These are phyloP conservation scores for Leptinotarsa tumamoca DNA, from an alignment of 2,888 invertebrate species.

Conservation along the genomic window DNA sequence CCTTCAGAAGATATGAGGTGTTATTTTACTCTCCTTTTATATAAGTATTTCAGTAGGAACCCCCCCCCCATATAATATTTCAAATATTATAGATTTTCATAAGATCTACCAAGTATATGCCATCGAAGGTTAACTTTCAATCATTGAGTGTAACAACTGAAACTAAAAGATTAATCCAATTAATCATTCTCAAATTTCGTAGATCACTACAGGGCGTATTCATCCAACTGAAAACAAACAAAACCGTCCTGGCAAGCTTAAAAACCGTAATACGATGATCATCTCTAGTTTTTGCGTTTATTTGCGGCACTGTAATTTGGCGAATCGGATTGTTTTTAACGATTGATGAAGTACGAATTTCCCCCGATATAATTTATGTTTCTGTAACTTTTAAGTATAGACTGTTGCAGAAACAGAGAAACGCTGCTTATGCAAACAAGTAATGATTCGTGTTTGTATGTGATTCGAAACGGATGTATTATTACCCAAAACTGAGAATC, in stretches of 20 bases:
- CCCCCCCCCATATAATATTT: too few species aligned
- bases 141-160: too few species aligned
- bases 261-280: slow-evolving; percentile 8
- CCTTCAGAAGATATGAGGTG: too few species aligned
- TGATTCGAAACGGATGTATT: slow-evolving; percentile 2
- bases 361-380: slow-evolving; percentile 35
- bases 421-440: slow-evolving; percentile 26
- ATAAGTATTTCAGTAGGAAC: too few species aligned
- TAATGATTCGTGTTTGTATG: slow-evolving; percentile 10
- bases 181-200: background rate
- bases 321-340: slow-evolving; percentile 33
- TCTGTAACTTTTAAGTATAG: slow-evolving; percentile 36
- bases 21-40: too few species aligned
- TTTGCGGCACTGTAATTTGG: slow-evolving; percentile 33
- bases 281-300: background rate
- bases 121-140: too few species aligned
- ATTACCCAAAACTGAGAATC: slow-evolving; percentile 24
- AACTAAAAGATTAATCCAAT: too few species aligned
- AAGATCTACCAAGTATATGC: too few species aligned
- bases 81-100: too few species aligned
- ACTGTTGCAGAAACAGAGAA: slow-evolving; percentile 18
- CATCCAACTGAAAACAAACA: background rate
- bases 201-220: background rate
- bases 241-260: background rate
- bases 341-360: slow-evolving; percentile 39